These are phyloP conservation scores for Semnopithecus entellus DNA, from an alignment of 2,113 vertebrate genomes.

Conservation along the genomic window DNA sequence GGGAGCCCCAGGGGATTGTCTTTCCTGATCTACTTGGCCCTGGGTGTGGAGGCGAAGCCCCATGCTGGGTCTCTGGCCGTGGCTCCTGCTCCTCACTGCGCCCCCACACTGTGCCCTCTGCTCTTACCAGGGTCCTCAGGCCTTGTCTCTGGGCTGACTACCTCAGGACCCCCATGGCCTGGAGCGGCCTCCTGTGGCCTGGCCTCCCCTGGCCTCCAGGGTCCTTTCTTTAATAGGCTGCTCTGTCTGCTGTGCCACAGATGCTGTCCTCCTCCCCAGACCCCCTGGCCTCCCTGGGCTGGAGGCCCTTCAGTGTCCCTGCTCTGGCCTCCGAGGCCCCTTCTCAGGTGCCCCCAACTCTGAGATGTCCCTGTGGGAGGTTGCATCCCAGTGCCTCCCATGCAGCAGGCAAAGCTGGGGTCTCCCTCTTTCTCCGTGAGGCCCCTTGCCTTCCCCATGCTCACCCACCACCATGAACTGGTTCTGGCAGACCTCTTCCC, in stretches of 20 bases:
- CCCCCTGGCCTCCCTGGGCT: fast-evolving
- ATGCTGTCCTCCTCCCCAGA: neutral
- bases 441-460: neutral
- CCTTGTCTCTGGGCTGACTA: neutral
- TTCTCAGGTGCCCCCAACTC: neutral
- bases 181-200: neutral
- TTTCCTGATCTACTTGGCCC: neutral
- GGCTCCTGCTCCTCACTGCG: fast-evolving
- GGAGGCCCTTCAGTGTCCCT: neutral
- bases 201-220: neutral
- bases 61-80: neutral
- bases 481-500: neutral
- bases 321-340: neutral
- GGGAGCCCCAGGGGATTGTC: neutral
- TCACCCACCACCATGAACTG: fast-evolving
- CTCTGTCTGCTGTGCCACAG: neutral
- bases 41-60: no score
- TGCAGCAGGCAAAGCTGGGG: neutral
- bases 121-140: neutral
- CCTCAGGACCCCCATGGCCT: neutral
- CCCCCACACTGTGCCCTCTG: neutral
- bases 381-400: neutral
- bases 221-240: fast-evolving
- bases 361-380: neutral
- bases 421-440: neutral